Base-by-base conservation (phyloP, 1,140 invertebrate genomes). In the Cydia pomonella region DNA sequence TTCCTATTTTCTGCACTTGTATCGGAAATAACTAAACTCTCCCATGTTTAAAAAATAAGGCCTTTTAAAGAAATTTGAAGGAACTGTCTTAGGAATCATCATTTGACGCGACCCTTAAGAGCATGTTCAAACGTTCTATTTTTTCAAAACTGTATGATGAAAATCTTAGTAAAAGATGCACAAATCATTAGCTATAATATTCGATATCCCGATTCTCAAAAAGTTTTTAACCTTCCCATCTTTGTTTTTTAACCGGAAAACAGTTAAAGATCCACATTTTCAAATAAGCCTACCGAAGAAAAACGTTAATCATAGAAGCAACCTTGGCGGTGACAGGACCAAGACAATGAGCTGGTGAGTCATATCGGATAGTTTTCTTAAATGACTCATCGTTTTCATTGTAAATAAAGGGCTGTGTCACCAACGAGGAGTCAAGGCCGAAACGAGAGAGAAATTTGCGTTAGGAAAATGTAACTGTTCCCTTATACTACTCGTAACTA, bases 301-400 rank as follows among this genome's bases (percentile, higher is more conserved):
- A 59, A 59, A 59, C 53, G 18, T 10, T 59, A 59, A 59, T 59
- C 21, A 59, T 23, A 10, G 53, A 21, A 18, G 18, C 29, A 21
- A 38, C 64, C 64, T 69, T 69, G 64, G n/a, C 6, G n/a, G 16
- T n/a, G 16, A 69, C 64, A 69, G 29, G 64, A 2, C 16, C 5
- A 69, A 69, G 18, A 41, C 64, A 69, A 38, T 38, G 64, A 69
- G 3, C n/a, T 9, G 5, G 29, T 41, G 64, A 38, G 29, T 33
- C 29, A 66, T 27, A 2, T 66, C 13, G 18, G 33, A 41, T 33
- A 69, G 64, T 38, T 69, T 69, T 29, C 29, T 33, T 18, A 41
- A 33, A 33, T 69, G 64, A 69, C 64, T 69, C 64, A 69, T 69
- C 27, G 29, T 23, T 41, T 33, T 69, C n/a, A 18, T 29, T 69